Percentiles rank a stretch among this genome's conserved stretches.
Evolutionary conservation across 2,797 vertebrate species (phyloP).

Genomic region (Margarornis squamiger): DNA sequence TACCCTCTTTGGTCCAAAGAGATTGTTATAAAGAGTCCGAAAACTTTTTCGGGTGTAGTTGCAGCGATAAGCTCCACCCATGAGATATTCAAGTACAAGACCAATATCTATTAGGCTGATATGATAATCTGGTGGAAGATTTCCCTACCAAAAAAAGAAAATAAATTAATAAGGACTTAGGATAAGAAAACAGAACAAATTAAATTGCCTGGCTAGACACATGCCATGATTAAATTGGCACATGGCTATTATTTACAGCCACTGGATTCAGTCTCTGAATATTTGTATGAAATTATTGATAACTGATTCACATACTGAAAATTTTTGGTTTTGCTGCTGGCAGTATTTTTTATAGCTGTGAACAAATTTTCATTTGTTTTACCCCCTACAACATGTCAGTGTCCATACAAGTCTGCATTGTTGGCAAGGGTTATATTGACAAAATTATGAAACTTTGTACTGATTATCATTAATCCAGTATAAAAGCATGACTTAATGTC

Average conservation of each 20-base stretch:
- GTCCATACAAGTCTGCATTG: not conserved
- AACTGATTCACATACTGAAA: not conserved
- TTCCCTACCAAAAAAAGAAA: constrained; percentile 81
- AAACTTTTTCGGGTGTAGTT: constrained; percentile 96
- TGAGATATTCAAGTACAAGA: constrained; percentile 94
- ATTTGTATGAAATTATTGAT: not conserved
- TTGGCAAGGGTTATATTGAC: not conserved
- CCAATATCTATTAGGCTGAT: constrained; percentile 98
- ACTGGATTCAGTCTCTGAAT: not conserved
- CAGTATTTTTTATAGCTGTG: not conserved
- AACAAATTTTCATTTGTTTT: not conserved
- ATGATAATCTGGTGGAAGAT: constrained; percentile 97
- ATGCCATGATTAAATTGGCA: not conserved
- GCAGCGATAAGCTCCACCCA: constrained; percentile 98
- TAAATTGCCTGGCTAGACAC: not conserved
- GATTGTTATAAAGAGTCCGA: constrained; percentile 94
- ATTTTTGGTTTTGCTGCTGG: not conserved
- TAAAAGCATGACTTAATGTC: not conserved
- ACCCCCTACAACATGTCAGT: not conserved
- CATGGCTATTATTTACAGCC: not conserved
- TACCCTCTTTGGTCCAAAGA: constrained; percentile 98
- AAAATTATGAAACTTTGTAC: not conserved
- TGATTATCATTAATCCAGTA: not conserved
- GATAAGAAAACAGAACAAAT: not conserved
- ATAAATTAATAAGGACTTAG: not conserved